Evolutionary conservation across 2,797 vertebrate species (phyloP).

Genomic region (Taenioides sp.): DNA sequence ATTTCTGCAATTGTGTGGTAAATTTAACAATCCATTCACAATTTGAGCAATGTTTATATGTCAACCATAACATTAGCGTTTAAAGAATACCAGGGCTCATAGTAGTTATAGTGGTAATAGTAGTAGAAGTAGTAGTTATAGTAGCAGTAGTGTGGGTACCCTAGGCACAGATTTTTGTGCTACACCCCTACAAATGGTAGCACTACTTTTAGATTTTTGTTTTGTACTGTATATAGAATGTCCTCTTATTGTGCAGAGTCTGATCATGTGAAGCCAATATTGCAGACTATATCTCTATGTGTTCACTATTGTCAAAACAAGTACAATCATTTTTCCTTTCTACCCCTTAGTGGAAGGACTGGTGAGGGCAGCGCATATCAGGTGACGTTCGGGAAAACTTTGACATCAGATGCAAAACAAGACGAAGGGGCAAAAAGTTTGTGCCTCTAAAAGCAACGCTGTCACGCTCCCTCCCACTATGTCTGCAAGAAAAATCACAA

Average conservation of each 20-base stretch:
- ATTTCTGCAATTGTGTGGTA: background rate
- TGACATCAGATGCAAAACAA: slow-evolving; percentile 42
- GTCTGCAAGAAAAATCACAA: slow-evolving; percentile 49
- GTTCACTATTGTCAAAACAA: slow-evolving; percentile 67
- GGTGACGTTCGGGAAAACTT: slow-evolving; percentile 54
- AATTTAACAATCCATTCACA: background rate
- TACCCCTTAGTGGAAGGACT: slow-evolving; percentile 38
- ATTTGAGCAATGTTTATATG: background rate
- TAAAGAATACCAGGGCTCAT: too few species aligned
- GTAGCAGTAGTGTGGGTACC: too few species aligned
- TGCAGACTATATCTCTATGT: slow-evolving; percentile 36
- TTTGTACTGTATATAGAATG: background rate
- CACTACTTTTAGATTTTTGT: background rate
- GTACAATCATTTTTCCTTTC: slow-evolving; percentile 62
- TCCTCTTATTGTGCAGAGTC: background rate
- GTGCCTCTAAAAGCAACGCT: slow-evolving; percentile 42
- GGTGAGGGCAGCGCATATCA: slow-evolving; percentile 54
- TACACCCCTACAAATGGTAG: background rate
- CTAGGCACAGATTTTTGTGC: too few species aligned
- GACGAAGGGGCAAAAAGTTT: slow-evolving; percentile 50
- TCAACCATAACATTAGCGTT: background rate
- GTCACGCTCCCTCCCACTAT: slow-evolving; percentile 44
- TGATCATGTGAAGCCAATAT: background rate
- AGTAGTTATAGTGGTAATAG: too few species aligned
- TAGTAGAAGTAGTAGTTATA: too few species aligned